A percentile compares a stretch with the other conserved stretches of the same genome.
phyloP scores from a whole-genome alignment of 2,113 vertebrate species.

The Petroica traversi region DNA sequence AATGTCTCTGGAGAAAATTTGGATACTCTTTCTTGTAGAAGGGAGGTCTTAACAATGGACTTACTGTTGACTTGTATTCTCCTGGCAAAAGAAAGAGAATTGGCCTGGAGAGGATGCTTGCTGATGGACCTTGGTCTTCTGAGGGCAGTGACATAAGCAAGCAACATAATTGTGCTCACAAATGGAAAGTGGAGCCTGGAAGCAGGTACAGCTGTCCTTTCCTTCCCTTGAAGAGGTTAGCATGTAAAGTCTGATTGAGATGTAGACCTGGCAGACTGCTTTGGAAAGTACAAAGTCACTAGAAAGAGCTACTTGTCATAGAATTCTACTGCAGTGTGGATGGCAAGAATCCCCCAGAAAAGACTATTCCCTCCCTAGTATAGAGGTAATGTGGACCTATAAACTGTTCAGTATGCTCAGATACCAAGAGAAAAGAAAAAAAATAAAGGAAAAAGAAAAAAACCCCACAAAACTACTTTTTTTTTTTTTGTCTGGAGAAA shows the following conservation, averaged over 20 bases:
- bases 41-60: neutral
- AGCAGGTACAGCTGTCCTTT: neutral
- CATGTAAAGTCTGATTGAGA: neutral
- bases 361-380: neutral
- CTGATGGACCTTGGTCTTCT: neutral
- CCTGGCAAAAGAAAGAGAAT: neutral
- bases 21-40: neutral
- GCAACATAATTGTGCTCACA: accelerated
- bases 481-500: neutral
- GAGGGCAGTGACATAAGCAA: neutral
- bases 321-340: neutral
- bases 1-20: neutral
- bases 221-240: neutral
- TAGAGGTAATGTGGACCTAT: neutral
- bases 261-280: neutral
- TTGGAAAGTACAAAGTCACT: neutral
- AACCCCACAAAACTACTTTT: too few relatives aligned
- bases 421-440: neutral
- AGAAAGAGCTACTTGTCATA: neutral
- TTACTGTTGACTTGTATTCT: neutral
- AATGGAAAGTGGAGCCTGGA: neutral
- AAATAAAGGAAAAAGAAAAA: neutral
- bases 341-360: neutral
- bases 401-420: neutral
- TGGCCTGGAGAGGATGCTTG: neutral